Base-by-base conservation (phyloP, 2,888 invertebrate genomes). In the Neoscelio sp. region DNA sequence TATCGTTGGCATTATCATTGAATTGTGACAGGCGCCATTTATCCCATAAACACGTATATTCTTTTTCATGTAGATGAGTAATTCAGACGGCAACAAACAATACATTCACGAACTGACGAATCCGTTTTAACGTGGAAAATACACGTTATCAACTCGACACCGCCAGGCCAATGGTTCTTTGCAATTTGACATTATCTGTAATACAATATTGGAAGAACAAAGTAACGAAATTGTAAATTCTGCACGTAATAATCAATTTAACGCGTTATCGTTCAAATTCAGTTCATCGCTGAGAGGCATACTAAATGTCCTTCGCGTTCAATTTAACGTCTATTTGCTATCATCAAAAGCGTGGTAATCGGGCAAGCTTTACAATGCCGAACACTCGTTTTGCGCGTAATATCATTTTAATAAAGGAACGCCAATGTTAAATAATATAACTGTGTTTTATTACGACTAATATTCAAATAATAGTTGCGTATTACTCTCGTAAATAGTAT, bases 271-370 rank as follows among this genome's bases (percentile, higher is more conserved):
- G 48, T 58, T 60, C 23, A 52, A 70, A 50, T 52, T 20, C 28
- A 23, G 48, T 10, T 12, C 10, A 48, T 1, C 40, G 28, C 28
- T 28, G 68, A 68, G 60, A 60, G 18, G 46, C 62, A 64, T 73
- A 64, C 54, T 26, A 54, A 73, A 64, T 64, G 38, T 54, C 35
- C 54, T 73, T 73, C 54, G 38, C 44, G 52, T 71, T 71, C 42
- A 62, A 71, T 71, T 48, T 40, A 68, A 56, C 46, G 17, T 56
- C 42, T 56, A 18, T 56, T 68, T 35, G 50, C 20, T 28, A 35
- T 6, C 62, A 46, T 73, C 35, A 17, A 64, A 73, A 46, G 52
- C 52, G 13, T n/a, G 60, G 60, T 60, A 70, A 70, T 42, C 38
- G 50, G 8, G 23, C 28, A 12, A 4, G 50, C 70, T 70, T 60